Conservation (phyloP, 1,140 invertebrate genomes). For the Oedothorax gibbosus region DNA sequence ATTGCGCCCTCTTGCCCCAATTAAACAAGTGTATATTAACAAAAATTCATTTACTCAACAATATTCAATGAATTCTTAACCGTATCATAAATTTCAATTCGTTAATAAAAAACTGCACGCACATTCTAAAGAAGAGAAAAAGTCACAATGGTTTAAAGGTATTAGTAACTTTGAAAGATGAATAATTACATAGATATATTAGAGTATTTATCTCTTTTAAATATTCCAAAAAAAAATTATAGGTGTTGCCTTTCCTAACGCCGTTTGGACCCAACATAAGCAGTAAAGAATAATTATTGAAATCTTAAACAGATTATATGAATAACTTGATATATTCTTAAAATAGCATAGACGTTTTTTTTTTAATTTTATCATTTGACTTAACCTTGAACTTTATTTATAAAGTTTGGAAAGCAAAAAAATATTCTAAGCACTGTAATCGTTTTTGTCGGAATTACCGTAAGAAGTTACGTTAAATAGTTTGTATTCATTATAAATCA, state of each 20-base stretch:
- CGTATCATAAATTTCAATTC: too few relatives aligned
- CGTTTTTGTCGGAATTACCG: too few relatives aligned
- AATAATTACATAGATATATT: background rate
- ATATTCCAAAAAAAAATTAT: background rate
- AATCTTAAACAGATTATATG: background rate
- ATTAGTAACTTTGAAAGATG: slow-evolving; percentile 14
- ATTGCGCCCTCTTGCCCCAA: too few relatives aligned
- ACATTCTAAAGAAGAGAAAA: slow-evolving; percentile 20
- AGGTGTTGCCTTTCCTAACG: background rate
- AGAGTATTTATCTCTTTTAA: background rate
- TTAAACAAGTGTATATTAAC: background rate
- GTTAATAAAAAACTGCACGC: background rate
- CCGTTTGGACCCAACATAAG: background rate
- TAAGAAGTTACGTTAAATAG: too few relatives aligned
- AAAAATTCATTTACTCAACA: background rate
- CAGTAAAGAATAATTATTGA: background rate
- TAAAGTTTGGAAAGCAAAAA: background rate
- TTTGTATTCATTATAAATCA: too few relatives aligned
- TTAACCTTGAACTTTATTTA: background rate
- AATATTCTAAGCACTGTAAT: too few relatives aligned
- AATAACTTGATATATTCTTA: background rate
- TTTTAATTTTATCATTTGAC: background rate
- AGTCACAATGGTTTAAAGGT: slow-evolving; percentile 22
- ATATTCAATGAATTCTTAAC: background rate
- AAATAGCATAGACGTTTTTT: too few relatives aligned